Conservation (phyloP, 2,113 vertebrate genomes). For the Sprattus sprattus region DNA sequence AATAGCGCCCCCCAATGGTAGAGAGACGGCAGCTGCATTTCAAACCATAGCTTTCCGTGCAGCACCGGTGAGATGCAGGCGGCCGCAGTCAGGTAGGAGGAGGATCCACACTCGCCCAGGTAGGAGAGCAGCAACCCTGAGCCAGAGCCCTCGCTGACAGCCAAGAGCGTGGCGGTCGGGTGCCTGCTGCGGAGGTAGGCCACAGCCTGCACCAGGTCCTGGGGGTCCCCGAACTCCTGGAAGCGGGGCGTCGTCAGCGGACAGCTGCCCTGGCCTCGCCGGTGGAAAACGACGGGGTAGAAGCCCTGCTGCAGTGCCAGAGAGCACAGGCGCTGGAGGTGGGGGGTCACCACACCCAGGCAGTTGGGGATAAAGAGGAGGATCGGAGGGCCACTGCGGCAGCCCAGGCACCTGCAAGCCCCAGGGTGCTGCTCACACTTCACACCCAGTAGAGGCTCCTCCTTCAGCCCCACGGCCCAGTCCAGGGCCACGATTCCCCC, state of each 20-base stretch:
- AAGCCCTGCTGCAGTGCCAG: slow-evolving; percentile 75
- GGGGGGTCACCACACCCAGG: slow-evolving; percentile 74
- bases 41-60: slow-evolving; percentile 82
- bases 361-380: slow-evolving; percentile 81
- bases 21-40: slow-evolving; percentile 69
- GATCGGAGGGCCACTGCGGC: slow-evolving; percentile 53
- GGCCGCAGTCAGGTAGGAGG: slow-evolving; percentile 75
- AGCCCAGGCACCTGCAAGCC: slow-evolving; percentile 34
- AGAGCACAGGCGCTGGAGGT: slow-evolving; percentile 71
- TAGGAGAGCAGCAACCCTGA: slow-evolving; percentile 83
- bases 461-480: slow-evolving; percentile 72
- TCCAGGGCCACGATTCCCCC: slow-evolving; percentile 78
- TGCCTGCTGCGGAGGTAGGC: slow-evolving; percentile 77
- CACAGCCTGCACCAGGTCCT: slow-evolving; percentile 79
- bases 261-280: slow-evolving; percentile 74
- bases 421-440: slow-evolving; percentile 43
- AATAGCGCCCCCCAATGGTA: slow-evolving; percentile 77
- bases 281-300: slow-evolving; percentile 76
- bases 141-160: slow-evolving; percentile 83
- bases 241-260: slow-evolving; percentile 71
- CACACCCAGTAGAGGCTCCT: slow-evolving; percentile 36
- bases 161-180: slow-evolving; percentile 71
- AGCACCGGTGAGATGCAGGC: slow-evolving; percentile 86
- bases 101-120: slow-evolving; percentile 84
- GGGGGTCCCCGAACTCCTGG: slow-evolving; percentile 79